Base-by-base conservation (phyloP, 2,888 invertebrate genomes). In the Spicauda simplicius region DNA sequence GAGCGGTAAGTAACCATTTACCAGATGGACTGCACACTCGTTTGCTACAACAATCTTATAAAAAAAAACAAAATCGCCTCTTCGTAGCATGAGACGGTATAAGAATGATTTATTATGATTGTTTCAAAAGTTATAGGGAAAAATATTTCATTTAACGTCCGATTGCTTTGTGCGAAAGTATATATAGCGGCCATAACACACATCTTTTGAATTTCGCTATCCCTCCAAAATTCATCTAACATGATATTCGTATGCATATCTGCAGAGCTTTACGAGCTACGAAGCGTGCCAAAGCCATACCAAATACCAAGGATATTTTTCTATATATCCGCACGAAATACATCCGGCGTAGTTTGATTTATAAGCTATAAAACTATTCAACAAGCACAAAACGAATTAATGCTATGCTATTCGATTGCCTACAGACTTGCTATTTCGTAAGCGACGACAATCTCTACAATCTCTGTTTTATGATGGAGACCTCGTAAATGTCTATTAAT, bases 401-500 rank as follows among this genome's bases (percentile, higher is more conserved):
- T 83, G 56, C 55, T 52, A n/a, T 65, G 81, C 69, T 67, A 81
- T 81, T 79, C 77, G 81, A 84, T 86, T 79, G 81, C 76, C 80
- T 80, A 79, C 82, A 81, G 80, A 76, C 81, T 78, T 76, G 80
- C 80, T 81, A 81, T 87, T 89, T 82, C 86, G 82, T 85, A 88
- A 91, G 85, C 84, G 90, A 90, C 88, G 90, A 91, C 92, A 93
- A 92, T 93, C 92, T 90, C 90, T 83, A 91, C 92, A 93, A 92
- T 93, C 92, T 90, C 90, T 84, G 89, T 91, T 93, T 93, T 93
- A 93, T 91, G 87, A 87, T 77, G 77, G 82, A 86, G 85, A 82
- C 80, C 83, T 92, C 91, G 90, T 93, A 93, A 93, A 93, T 84
- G 93, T 93, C 93, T 92, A 92, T 93, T 93, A 93, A 93, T 93